Conservation (phyloP, 2,797 vertebrate species). For the Lithobates sylvaticus region DNA sequence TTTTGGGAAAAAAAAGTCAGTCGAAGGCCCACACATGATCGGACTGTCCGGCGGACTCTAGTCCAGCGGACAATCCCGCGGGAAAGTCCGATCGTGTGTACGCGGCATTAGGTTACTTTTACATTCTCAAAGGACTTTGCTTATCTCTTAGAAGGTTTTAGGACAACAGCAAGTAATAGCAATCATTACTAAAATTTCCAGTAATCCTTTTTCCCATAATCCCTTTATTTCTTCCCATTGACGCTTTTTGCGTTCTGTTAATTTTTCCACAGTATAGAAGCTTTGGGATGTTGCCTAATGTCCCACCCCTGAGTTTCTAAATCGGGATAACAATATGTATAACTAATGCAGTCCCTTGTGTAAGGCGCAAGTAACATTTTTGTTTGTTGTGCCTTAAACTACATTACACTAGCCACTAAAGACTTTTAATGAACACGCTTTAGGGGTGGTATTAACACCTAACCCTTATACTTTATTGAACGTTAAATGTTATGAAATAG, state of each 20-base stretch:
- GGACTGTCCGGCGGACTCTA: too few species aligned
- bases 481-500: neutral
- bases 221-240: neutral
- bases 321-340: neutral
- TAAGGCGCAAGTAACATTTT: neutral
- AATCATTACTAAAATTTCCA: neutral
- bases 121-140: neutral
- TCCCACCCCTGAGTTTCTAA: neutral
- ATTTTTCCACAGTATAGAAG: neutral
- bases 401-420: neutral
- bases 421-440: neutral
- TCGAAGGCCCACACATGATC: too few species aligned
- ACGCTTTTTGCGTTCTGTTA: neutral
- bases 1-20: too few species aligned
- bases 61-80: too few species aligned
- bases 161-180: neutral
- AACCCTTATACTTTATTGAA: too few species aligned
- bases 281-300: neutral
- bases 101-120: neutral
- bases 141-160: neutral
- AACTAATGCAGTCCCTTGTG: neutral
- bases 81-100: too few species aligned
- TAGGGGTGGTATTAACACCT: neutral
- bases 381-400: neutral
- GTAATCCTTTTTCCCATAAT: neutral